Conservation (phyloP, 30 jellyfish, hydroid and myxozoan genomes). For the Aurelia sp. region DNA sequence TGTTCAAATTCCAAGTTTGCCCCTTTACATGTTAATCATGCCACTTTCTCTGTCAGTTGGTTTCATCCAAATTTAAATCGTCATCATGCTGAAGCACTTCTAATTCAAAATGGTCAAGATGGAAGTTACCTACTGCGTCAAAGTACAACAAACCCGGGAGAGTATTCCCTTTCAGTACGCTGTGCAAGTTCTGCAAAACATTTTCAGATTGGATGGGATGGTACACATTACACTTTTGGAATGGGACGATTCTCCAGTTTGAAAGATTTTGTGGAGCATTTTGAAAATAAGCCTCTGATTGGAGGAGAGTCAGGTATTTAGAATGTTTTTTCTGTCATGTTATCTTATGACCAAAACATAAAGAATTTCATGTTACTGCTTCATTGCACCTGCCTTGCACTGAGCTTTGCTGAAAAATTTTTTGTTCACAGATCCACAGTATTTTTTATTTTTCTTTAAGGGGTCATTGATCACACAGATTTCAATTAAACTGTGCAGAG, state of each 20-base stretch:
- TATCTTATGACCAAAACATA: too few species aligned
- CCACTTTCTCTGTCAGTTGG: conserved; percentile 73
- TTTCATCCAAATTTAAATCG: conserved; percentile 96
- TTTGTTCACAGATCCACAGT: too few species aligned
- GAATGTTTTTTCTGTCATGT: not conserved
- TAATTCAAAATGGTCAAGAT: conserved; percentile 95
- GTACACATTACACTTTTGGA: conserved; percentile 90
- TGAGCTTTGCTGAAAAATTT: too few species aligned
- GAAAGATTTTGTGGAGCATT: conserved; percentile 88
- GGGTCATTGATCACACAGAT: too few species aligned
- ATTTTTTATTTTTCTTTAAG: too few species aligned
- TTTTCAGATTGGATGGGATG: conserved; percentile 97
- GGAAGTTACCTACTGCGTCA: conserved; percentile 92
- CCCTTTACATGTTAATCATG: too few species aligned
- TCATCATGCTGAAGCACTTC: conserved; percentile 98
- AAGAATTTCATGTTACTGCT: too few species aligned
- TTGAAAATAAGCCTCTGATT: conserved; percentile 86
- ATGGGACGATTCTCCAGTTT: conserved; percentile 91
- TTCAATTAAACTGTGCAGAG: too few species aligned
- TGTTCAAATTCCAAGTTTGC: too few species aligned
- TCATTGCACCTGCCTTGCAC: too few species aligned
- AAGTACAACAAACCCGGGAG: conserved; percentile 91
- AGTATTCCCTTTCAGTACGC: conserved; percentile 87
- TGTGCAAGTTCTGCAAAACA: conserved; percentile 97
- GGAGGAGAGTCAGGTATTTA: conserved; percentile 94